Percentiles rank a stretch among this genome's conserved stretches.
These are phyloP conservation scores for Pollenia amentaria DNA, from an alignment of 2,888 invertebrate genomes.

Conservation along the genomic window DNA sequence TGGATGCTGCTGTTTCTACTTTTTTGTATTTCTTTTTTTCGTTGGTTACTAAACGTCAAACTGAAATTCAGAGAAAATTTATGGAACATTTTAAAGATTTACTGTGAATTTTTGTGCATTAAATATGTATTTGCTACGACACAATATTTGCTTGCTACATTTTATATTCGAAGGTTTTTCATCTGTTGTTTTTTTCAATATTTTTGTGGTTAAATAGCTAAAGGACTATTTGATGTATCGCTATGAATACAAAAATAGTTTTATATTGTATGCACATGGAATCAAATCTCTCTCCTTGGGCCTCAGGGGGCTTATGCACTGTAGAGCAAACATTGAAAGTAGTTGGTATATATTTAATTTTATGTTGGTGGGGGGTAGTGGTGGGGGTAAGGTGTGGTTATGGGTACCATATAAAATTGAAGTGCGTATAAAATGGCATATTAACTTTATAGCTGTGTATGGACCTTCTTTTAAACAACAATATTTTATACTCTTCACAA, in stretches of 20 bases:
- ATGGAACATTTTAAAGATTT: slow-evolving; percentile 50
- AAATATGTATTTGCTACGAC: slow-evolving; percentile 33
- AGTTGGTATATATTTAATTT: no score
- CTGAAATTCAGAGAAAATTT: slow-evolving; percentile 14
- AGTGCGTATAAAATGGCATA: background rate
- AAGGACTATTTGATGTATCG: slow-evolving; percentile 62
- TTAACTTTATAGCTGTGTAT: background rate
- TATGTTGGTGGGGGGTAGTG: no score
- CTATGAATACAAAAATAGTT: slow-evolving; percentile 70
- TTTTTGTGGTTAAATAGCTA: slow-evolving; percentile 66
- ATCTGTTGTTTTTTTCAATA: slow-evolving; percentile 25
- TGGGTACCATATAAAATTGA: background rate
- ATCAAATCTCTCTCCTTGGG: background rate
- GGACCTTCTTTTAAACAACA: no score
- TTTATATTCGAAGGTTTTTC: slow-evolving; percentile 28
- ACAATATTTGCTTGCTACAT: slow-evolving; percentile 43
- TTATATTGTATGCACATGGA: slow-evolving; percentile 26
- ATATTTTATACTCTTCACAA: no score
- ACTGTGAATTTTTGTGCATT: slow-evolving; percentile 17
- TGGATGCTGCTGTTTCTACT: slow-evolving; percentile 2
- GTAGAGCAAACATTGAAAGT: no score
- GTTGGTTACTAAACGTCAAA: slow-evolving; percentile 21
- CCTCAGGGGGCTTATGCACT: background rate
- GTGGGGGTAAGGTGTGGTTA: no score
- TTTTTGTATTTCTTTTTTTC: background rate